A percentile compares a stretch with the other conserved stretches of the same genome.
These are phyloP conservation scores for Paguma larvata DNA, from an alignment of 2,797 vertebrate genomes.

Conservation along the genomic window DNA sequence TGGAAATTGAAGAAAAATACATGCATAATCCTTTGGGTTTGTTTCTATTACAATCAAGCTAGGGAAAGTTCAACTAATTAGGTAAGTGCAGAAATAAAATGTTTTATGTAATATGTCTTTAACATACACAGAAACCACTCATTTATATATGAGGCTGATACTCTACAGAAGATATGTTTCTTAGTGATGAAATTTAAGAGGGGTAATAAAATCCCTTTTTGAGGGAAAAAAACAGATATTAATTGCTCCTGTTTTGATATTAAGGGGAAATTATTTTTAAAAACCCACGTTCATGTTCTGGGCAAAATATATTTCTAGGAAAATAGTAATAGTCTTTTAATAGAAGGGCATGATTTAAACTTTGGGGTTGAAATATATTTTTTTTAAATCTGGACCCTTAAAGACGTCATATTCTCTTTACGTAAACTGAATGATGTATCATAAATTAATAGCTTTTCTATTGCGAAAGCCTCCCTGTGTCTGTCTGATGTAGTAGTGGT, in stretches of 20 bases:
- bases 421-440: neutral
- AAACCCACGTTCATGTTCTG: neutral
- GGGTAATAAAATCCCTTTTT: neutral
- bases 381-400: neutral
- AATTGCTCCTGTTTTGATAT: neutral
- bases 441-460: neutral
- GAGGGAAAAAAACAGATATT: neutral
- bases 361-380: neutral
- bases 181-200: neutral
- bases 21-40: neutral
- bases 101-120: neutral
- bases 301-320: neutral
- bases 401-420: neutral
- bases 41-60: neutral
- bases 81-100: neutral
- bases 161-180: neutral
- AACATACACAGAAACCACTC: neutral
- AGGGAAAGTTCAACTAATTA: neutral
- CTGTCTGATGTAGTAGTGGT: neutral
- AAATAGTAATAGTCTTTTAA: neutral
- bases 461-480: neutral
- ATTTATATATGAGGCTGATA: neutral
- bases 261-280: neutral
- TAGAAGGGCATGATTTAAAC: neutral
- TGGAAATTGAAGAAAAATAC: neutral